Conservation (phyloP, 1,140 invertebrate species). For the Drosophila seguyi region DNA sequence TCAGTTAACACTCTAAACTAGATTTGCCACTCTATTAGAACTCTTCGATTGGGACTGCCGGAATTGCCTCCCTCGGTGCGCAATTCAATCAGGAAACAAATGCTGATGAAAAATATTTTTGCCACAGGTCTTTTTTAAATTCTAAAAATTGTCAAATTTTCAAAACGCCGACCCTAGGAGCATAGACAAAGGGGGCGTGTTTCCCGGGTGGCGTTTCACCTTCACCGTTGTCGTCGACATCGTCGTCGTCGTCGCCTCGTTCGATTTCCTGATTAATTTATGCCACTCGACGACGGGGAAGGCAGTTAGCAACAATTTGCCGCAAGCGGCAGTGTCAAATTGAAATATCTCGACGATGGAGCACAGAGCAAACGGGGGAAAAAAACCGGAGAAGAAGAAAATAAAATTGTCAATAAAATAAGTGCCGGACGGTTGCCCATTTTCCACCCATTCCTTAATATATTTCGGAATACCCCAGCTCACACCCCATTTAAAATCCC, state of each 20-base stretch:
- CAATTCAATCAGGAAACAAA: slow-evolving; percentile 77
- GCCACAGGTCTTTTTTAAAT: slow-evolving; percentile 48
- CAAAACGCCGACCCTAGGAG: slow-evolving; percentile 39
- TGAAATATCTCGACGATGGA: slow-evolving; percentile 55
- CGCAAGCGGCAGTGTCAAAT: slow-evolving; percentile 74
- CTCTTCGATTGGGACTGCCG: slow-evolving; percentile 29
- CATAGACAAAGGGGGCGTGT: slow-evolving; percentile 28
- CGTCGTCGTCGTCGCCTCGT: slow-evolving; percentile 25
- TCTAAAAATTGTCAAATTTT: slow-evolving; percentile 72
- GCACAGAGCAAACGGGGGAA: slow-evolving; percentile 14
- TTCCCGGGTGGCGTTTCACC: slow-evolving; percentile 16
- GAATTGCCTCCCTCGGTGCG: slow-evolving; percentile 16
- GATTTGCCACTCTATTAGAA: slow-evolving; percentile 33
- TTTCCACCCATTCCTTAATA: slow-evolving; percentile 19
- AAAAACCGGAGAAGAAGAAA: slow-evolving; percentile 23
- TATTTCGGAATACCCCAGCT: background rate
- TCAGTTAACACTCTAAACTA: slow-evolving; percentile 23
- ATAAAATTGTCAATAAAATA: slow-evolving; percentile 82
- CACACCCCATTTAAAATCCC: slow-evolving; percentile 1
- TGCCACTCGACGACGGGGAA: slow-evolving; percentile 41
- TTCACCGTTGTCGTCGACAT: slow-evolving; percentile 3
- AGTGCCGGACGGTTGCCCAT: slow-evolving; percentile 49
- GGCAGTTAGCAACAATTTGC: slow-evolving; percentile 81
- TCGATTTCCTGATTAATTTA: slow-evolving; percentile 84
- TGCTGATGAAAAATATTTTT: slow-evolving; percentile 78